These are phyloP conservation scores for Amiota mariae DNA, from an alignment of 2,888 invertebrate genomes.

Conservation along the genomic window DNA sequence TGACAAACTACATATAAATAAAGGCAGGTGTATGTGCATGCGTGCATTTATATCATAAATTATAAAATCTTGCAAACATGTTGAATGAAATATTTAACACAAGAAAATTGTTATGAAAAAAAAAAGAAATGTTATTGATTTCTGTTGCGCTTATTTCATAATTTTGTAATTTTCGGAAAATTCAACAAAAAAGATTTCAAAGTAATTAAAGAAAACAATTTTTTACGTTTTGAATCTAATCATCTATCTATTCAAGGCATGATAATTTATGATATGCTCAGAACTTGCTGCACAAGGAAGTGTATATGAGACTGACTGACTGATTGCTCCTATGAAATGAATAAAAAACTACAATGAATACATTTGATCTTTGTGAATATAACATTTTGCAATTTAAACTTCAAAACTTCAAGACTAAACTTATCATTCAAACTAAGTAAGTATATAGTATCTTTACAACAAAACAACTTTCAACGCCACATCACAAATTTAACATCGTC, in stretches of 20 bases:
- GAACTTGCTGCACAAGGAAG: no score
- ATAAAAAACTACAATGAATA: not conserved
- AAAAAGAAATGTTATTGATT: not conserved
- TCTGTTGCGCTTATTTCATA: no score
- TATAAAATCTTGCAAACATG: conserved; percentile 11
- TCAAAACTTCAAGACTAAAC: conserved; percentile 8
- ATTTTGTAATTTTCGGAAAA: no score
- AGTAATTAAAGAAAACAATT: not conserved
- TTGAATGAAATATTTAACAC: conserved; percentile 11
- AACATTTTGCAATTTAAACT: conserved; percentile 27
- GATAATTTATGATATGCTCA: no score
- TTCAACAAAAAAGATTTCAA: not conserved
- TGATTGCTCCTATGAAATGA: not conserved
- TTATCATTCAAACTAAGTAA: conserved; percentile 13
- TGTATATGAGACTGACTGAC: no score
- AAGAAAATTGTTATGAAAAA: not conserved
- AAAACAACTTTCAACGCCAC: conserved; percentile 15
- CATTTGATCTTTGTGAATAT: not conserved
- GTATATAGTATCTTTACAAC: not conserved
- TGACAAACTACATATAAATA: not conserved
- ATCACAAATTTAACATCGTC: not conserved
- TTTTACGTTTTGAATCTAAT: no score
- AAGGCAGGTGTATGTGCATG: conserved; percentile 22
- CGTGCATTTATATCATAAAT: conserved; percentile 21
- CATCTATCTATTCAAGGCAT: no score